phyloP scores from a whole-genome alignment of 2,797 vertebrate species.

The Anguilla obscura region DNA sequence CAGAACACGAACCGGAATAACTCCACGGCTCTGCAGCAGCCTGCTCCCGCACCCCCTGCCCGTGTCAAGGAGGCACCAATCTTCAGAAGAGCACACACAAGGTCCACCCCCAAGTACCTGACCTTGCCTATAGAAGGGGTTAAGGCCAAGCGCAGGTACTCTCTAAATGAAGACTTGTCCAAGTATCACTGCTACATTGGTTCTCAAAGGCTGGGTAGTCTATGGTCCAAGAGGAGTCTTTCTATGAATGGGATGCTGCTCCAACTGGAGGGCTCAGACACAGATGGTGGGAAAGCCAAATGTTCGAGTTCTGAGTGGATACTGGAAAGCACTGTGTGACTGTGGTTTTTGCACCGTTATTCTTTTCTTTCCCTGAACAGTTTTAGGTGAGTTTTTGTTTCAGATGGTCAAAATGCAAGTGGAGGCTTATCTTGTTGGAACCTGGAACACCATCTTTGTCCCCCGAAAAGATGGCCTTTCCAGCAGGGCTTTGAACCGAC shows the following conservation, averaged over 20 bases:
- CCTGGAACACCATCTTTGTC: constrained; percentile 67
- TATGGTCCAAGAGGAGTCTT: constrained; percentile 84
- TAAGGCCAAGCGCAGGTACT: constrained; percentile 81
- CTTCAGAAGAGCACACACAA: constrained; percentile 79
- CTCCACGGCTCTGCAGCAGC: constrained; percentile 85
- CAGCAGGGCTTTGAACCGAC: constrained; percentile 57
- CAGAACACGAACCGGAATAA: constrained; percentile 97
- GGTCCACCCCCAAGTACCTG: constrained; percentile 85
- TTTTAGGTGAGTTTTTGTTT: constrained; percentile 46
- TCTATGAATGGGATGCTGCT: constrained; percentile 88
- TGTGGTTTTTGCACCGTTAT: constrained; percentile 47
- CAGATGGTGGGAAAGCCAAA: constrained; percentile 72
- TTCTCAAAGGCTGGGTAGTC: constrained; percentile 56
- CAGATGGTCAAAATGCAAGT: constrained; percentile 51
- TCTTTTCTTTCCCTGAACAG: constrained; percentile 50
- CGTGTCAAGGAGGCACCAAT: constrained; percentile 74
- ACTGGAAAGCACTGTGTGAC: constrained; percentile 91
- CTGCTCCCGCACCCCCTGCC: constrained; percentile 52
- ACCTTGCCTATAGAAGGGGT: constrained; percentile 80
- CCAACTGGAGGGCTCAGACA: constrained; percentile 67
- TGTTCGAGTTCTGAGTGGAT: constrained; percentile 87
- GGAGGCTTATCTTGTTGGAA: constrained; percentile 68
- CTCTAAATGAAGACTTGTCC: constrained; percentile 78
- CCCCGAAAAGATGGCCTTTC: constrained; percentile 66
- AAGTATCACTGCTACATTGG: constrained; percentile 64